Conservation (phyloP, 2,888 invertebrate genomes). For the Nycteola revayana region DNA sequence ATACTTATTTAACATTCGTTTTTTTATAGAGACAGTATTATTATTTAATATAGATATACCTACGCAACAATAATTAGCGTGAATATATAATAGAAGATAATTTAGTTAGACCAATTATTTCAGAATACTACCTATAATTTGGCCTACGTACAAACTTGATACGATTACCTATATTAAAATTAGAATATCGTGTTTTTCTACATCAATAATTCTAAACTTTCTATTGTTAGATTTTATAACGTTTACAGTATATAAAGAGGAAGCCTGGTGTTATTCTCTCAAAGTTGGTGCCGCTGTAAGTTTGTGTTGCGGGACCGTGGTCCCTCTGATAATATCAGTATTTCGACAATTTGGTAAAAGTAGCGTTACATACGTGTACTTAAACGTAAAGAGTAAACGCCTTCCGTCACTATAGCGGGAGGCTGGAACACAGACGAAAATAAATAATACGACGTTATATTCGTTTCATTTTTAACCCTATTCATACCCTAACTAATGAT, state of each 20-base stretch:
- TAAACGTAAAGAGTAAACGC: slow-evolving; percentile 61
- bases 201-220: slow-evolving; percentile 24
- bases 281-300: slow-evolving; percentile 60
- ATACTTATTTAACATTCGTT: too few relatives aligned
- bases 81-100: slow-evolving; percentile 10
- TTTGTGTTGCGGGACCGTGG: slow-evolving; percentile 70
- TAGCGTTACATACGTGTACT: slow-evolving; percentile 77
- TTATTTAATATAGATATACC: slow-evolving; percentile 10
- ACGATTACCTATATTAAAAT: slow-evolving; percentile 20
- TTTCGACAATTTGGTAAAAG: slow-evolving; percentile 77
- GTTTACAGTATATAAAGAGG: slow-evolving; percentile 38
- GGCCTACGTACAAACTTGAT: slow-evolving; percentile 35
- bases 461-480: slow-evolving; percentile 50
- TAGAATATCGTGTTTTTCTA: slow-evolving; percentile 31
- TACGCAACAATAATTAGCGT: slow-evolving; percentile 6
- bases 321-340: slow-evolving; percentile 76
- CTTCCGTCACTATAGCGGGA: slow-evolving; percentile 66
- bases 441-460: slow-evolving; percentile 79
- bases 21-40: too few relatives aligned
- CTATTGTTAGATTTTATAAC: slow-evolving; percentile 39
- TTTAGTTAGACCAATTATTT: slow-evolving; percentile 15
- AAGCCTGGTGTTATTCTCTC: slow-evolving; percentile 51
- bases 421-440: slow-evolving; percentile 75
- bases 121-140: slow-evolving; percentile 23
- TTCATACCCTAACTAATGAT: too few relatives aligned